phyloP scores from a whole-genome alignment of 2,888 invertebrate genomes.

The Clepsis dumicolana region DNA sequence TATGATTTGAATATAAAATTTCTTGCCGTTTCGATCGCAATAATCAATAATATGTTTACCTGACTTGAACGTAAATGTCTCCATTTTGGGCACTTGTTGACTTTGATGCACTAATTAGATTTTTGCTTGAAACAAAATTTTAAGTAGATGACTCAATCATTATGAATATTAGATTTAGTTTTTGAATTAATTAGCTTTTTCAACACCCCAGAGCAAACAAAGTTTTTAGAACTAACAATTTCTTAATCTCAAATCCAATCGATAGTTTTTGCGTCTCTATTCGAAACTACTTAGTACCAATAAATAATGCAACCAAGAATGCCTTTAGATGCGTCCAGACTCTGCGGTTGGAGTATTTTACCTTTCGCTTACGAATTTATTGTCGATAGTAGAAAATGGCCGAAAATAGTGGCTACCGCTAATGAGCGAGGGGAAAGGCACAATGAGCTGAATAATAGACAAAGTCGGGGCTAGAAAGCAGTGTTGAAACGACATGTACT shows the following conservation, averaged over 20 bases:
- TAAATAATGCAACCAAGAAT: slow-evolving; percentile 39
- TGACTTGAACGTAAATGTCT: no score
- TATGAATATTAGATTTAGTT: no score
- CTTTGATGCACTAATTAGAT: no score
- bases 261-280: slow-evolving; percentile 23
- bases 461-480: slow-evolving; percentile 55
- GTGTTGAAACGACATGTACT: slow-evolving; percentile 52
- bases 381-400: slow-evolving; percentile 71
- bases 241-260: slow-evolving; percentile 21
- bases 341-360: slow-evolving; percentile 73
- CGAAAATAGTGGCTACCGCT: slow-evolving; percentile 73
- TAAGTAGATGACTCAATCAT: no score
- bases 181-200: neutral
- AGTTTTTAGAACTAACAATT: neutral
- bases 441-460: slow-evolving; percentile 76
- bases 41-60: no score
- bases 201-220: neutral
- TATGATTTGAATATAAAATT: no score
- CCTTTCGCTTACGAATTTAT: slow-evolving; percentile 68
- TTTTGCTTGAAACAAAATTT: no score
- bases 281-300: slow-evolving; percentile 10
- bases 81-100: no score
- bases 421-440: slow-evolving; percentile 71
- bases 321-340: slow-evolving; percentile 50
- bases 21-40: neutral